Evolutionary conservation across 2,113 vertebrate species (phyloP).

Genomic region (Ginglymostoma cirratum): DNA sequence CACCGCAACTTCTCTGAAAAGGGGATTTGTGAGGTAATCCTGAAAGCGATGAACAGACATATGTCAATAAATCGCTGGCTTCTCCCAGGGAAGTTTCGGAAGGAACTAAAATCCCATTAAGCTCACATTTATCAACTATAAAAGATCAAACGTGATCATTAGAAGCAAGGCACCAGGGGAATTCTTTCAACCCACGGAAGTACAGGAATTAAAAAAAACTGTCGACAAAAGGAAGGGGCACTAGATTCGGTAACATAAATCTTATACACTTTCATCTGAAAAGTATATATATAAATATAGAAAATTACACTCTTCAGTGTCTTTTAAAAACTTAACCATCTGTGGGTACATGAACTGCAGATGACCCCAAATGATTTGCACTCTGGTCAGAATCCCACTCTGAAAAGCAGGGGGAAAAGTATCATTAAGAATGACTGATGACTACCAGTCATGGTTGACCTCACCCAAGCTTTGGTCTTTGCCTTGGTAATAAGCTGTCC

Average conservation of each 20-base stretch:
- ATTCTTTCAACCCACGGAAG: background rate
- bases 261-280: background rate
- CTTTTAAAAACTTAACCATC: constrained; percentile 75
- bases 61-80: constrained; percentile 68
- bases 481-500: constrained; percentile 79
- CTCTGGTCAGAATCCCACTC: constrained; percentile 70
- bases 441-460: constrained; percentile 82
- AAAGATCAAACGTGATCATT: constrained; percentile 81
- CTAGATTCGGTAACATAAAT: background rate
- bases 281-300: background rate
- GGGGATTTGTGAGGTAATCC: constrained; percentile 80
- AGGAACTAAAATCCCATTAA: constrained; percentile 75
- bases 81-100: constrained; percentile 71
- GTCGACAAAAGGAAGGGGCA: background rate
- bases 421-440: constrained; percentile 93
- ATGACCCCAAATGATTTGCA: constrained; percentile 88
- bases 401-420: constrained; percentile 69
- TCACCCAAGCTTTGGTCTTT: constrained; percentile 78
- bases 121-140: constrained; percentile 77
- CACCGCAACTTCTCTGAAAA: constrained; percentile 73
- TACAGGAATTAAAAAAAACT: background rate
- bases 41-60: constrained; percentile 73
- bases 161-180: constrained; percentile 68
- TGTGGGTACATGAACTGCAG: constrained; percentile 87
- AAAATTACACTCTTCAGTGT: background rate